A percentile compares a stretch with the other conserved stretches of the same genome.
These are phyloP conservation scores for Drosophila bocki DNA, from an alignment of 1,140 invertebrate genomes.

Conservation along the genomic window DNA sequence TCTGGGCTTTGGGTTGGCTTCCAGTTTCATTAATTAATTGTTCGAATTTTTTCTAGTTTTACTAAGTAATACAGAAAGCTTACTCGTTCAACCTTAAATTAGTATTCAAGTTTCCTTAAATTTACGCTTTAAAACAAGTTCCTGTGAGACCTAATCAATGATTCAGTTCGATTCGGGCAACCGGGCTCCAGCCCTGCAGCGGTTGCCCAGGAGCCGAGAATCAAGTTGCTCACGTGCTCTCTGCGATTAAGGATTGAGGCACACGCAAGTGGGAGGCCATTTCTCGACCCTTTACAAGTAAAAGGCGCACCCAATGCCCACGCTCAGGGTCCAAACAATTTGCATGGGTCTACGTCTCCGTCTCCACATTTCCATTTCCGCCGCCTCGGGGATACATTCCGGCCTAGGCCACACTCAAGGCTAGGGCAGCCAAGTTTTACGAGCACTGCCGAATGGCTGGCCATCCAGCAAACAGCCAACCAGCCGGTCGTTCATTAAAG, in stretches of 20 bases:
- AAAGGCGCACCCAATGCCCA: slow-evolving; percentile 61
- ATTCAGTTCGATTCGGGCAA: slow-evolving; percentile 37
- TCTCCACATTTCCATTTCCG: neutral
- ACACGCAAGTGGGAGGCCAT: slow-evolving; percentile 61
- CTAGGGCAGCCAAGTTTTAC: slow-evolving; percentile 48
- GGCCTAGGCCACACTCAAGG: slow-evolving; percentile 44
- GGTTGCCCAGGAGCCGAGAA: slow-evolving; percentile 18
- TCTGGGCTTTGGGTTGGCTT: neutral
- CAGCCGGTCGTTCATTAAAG: slow-evolving; percentile 42
- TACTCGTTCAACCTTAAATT: neutral
- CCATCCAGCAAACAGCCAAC: slow-evolving; percentile 25
- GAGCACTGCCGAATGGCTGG: slow-evolving; percentile 46
- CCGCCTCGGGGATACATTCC: neutral
- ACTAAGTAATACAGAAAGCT: neutral
- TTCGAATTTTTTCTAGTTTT: neutral
- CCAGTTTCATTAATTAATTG: neutral
- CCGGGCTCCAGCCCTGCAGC: slow-evolving; percentile 12
- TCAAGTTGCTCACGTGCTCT: slow-evolving; percentile 57
- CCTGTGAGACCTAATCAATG: slow-evolving; percentile 30
- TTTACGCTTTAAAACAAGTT: slow-evolving; percentile 8
- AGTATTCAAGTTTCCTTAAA: neutral
- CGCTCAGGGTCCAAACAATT: slow-evolving; percentile 45
- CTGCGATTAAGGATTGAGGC: slow-evolving; percentile 56
- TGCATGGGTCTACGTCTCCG: slow-evolving; percentile 42
- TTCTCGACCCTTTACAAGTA: slow-evolving; percentile 51